Evolutionary conservation across 2,113 vertebrate genomes (phyloP), one percentile per base, ranked within the genome.

Genomic region (Empidonax alnorum): DNA sequence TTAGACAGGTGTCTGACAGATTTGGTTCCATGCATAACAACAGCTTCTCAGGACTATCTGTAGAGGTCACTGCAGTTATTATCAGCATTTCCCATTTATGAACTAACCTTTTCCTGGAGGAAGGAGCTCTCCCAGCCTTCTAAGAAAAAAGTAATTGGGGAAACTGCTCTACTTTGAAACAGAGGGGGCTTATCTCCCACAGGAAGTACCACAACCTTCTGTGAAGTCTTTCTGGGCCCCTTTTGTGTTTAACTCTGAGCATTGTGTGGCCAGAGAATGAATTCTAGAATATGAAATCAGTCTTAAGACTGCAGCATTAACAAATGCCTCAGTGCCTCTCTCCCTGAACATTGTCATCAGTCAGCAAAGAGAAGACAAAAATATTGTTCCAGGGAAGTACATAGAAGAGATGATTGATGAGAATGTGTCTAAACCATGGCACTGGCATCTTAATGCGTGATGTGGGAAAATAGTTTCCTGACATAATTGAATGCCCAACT

Each of bases 41-140:
- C 66, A 76, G 42, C 79, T 83, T 90, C 67, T 89, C 77, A 59
- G 89, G 75, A 37, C 39, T 58, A n/a, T 92, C 74, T 87, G 3
- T 28, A 68, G 87, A 91, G 71, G 69, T 93, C 75, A 73, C n/a
- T 87, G 67, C 46, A 63, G 50, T 92, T 91, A 62, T 68, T 44
- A 82, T 73, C 63, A 92, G 37, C 75, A 35, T 87, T 96, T 87
- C 24, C n/a, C 71, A 58, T 94, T 95, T 76, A 81, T 81, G 50
- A 95, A 53, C 37, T 81, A 39, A 50, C 12, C 62, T 69, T 67
- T 59, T 76, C 71, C 95, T 93, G 49, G 41, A 89, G 66, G 80
- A 96, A 72, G 14, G 12, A 58, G 58, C 59, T 89, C 22, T 94
- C 63, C 31, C 1, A 12, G 52, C 23, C 47, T 73, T 76, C 33